Base-by-base conservation (phyloP, 2,797 vertebrate species). In the Atherinosoma microstoma region DNA sequence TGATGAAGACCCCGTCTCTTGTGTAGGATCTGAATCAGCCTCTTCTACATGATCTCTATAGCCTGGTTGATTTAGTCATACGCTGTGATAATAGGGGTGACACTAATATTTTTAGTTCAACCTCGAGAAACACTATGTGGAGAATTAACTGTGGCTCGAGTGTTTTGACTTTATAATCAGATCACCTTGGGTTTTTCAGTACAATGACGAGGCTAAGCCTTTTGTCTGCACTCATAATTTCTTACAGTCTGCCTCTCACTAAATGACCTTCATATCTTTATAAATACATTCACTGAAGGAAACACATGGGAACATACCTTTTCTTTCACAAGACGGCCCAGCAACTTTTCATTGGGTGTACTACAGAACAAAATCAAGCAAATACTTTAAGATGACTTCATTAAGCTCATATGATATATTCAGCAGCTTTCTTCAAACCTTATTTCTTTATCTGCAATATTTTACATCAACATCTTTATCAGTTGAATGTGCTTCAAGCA, bases 321-420 rank as follows among this genome's bases (percentile, higher is more conserved):
- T 81, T 99, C 97, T 76, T 98, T 99, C 70, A 99, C 98, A 54
- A 99, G 94, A 62, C 97, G 97, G 36, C 98, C 98, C 58, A 99
- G 95, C 20, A 99, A 95, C 73, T 99, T 99, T 84, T 99, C 98
- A 90, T 97, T 99, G 47, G 98, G 98, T 0, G 98, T 99, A 85
- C 98, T 99, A 79, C 69, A 88, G 9, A 84, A 83, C 10, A 64
- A 67, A 65, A 61, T 22, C 0, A 27, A 2, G 2, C 2, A 67
- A 18, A 47, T 47, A 42, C 2, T 70, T 58, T 22, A 58, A 18
- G 2, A 18, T 32, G 2, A 57, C 54, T 57, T 3, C 5, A 30
- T 9, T 18, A 18, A 27, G 7, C 15, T 6, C 54, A 29, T 5
- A 30, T 30, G 15, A n/a, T n/a, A 51, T 51, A 1, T 22, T 4